A percentile compares a stretch with the other conserved stretches of the same genome.
Conservation (phyloP, 2,888 invertebrate species). For the Cyaniris semiargus region DNA sequence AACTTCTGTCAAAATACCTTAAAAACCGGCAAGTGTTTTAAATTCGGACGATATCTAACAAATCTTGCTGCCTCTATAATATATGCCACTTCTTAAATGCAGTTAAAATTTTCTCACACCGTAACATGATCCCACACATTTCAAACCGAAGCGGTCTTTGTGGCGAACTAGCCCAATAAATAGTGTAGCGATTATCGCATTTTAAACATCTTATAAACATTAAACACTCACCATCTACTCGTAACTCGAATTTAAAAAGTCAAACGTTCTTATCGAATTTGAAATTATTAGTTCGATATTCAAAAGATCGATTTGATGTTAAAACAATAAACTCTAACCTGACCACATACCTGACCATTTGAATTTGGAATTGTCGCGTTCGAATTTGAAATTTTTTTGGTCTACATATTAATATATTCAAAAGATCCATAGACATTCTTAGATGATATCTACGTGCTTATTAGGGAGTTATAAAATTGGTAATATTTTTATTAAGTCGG, state of each 20-base stretch:
- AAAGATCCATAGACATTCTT: neutral
- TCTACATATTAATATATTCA: neutral
- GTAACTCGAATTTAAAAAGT: neutral
- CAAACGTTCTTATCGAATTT: neutral
- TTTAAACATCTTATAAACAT: conserved; percentile 21
- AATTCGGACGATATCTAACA: neutral
- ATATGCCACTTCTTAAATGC: neutral
- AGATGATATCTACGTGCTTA: neutral
- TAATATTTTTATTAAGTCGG: conserved; percentile 8
- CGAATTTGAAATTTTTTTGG: neutral
- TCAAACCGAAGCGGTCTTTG: neutral
- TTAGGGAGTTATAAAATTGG: neutral
- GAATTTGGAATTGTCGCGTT: neutral
- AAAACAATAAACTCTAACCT: neutral
- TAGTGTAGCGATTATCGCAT: conserved; percentile 12
- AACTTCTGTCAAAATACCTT: neutral
- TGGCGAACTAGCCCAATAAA: conserved; percentile 1
- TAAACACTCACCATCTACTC: neutral
- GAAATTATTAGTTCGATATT: neutral
- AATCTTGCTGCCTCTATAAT: neutral
- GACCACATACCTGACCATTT: neutral
- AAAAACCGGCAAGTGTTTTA: neutral
- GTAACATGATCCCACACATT: conserved; percentile 2
- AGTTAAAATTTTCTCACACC: conserved; percentile 2
- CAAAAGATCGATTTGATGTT: neutral